Evolutionary conservation across 2,113 vertebrate species (phyloP), one percentile per base, ranked within the genome.

Genomic region (Daphoenositta chrysoptera): DNA sequence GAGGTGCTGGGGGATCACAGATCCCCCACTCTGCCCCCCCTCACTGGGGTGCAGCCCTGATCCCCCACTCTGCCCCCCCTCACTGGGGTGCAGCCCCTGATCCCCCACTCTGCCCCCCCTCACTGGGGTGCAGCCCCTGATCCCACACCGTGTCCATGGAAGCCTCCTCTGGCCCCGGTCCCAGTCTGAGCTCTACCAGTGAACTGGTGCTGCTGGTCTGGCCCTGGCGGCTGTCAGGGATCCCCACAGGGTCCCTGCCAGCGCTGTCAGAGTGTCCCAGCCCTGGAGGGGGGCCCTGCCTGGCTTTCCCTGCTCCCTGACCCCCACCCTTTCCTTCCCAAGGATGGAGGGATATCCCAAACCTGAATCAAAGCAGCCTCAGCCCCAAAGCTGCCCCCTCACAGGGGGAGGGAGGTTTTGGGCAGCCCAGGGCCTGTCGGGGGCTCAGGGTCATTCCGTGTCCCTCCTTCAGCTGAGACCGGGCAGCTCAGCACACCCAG

Each of bases 381-480:
- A 2, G 48, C 45, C 13, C 51, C 26, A 11, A 47, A 60, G 37
- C 40, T 68, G 47, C 7, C 19, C 40, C 30, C 10, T 51, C 26
- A 12, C 4, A 13, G 12, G 8, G 28, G 3, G 26, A 68, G 19
- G 53, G 53, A 68, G 31, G 17, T 37, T 68, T 37, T 9, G 37
- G 71, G 71, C 44, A 37, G 53, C 53, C 61, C 6, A 0, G 37
- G 31, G 12, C 23, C 24, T 3, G 0, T 10, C 3, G 5, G 42
- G 16, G 24, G 61, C 44, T 57, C 35, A 7, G 35, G 27, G 45
- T 31, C 26, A 3, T 13, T 33, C 6, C 23, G 2, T 4, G 70
- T 50, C 44, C 51, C 44, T 57, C 35, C 61, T 21, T 3, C 70
- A 48, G 76, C 90, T 39, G 70, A 48, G 53, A 5, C 15, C 0